Conservation (phyloP, 2,888 invertebrate species). For the Neuroscelio doddi region DNA sequence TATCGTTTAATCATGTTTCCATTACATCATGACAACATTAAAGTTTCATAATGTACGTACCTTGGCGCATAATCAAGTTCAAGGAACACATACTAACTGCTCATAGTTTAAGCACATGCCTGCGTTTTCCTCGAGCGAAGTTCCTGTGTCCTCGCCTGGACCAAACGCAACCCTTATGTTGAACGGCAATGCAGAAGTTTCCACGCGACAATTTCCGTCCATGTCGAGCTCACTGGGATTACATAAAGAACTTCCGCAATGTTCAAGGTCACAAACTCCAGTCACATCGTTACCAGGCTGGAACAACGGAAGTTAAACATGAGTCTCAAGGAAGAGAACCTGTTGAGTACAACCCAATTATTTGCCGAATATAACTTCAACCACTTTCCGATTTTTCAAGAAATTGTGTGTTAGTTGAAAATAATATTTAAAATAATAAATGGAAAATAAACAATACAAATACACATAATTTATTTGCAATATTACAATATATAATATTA, state of each 20-base stretch:
- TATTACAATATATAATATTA: no score
- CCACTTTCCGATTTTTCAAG: no score
- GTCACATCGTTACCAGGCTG: constrained; percentile 76
- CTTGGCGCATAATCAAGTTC: constrained; percentile 42
- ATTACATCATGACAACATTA: constrained; percentile 27
- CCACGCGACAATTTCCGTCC: constrained; percentile 77
- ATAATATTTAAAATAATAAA: no score
- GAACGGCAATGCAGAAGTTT: constrained; percentile 85
- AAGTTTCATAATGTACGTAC: constrained; percentile 16
- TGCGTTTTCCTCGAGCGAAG: constrained; percentile 84
- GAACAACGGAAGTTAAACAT: constrained; percentile 50
- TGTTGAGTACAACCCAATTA: constrained; percentile 42
- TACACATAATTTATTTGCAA: no score
- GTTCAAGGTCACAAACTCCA: constrained; percentile 84
- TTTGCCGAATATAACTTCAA: constrained; percentile 14
- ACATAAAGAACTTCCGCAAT: constrained; percentile 85
- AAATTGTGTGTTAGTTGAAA: no score
- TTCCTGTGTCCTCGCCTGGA: constrained; percentile 74
- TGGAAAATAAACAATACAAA: no score
- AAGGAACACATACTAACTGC: constrained; percentile 79
- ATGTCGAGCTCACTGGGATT: constrained; percentile 72
- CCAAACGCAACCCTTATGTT: constrained; percentile 86
- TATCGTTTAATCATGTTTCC: constrained; percentile 24
- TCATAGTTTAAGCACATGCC: constrained; percentile 85
- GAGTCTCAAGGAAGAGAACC: constrained; percentile 29